Percentiles rank a stretch among this genome's conserved stretches.
phyloP scores from a whole-genome alignment of 2,113 vertebrate species.

The Bufo gargarizans region DNA sequence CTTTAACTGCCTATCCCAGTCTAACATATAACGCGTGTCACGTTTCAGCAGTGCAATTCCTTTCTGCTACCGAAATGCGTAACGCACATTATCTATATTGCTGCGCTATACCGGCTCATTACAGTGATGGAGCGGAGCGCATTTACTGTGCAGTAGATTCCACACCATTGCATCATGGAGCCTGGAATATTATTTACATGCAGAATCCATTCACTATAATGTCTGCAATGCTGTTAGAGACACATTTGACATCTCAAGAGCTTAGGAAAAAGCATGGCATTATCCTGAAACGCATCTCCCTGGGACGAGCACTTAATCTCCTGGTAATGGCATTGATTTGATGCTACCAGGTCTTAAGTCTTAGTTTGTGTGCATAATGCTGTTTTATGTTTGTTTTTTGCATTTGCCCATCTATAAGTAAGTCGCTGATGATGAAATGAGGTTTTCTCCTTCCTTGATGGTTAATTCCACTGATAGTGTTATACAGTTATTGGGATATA shows the following conservation, averaged over 20 bases:
- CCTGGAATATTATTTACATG: slow-evolving; percentile 31
- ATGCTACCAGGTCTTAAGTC: slow-evolving; percentile 42
- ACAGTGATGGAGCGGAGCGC: slow-evolving; percentile 19
- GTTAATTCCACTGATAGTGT: too few species aligned
- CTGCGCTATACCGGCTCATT: slow-evolving; percentile 34
- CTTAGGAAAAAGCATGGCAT: slow-evolving; percentile 51
- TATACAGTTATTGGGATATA: too few species aligned
- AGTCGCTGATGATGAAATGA: neutral
- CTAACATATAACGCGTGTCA: neutral
- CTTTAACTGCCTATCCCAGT: neutral
- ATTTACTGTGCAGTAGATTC: slow-evolving; percentile 24
- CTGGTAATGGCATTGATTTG: slow-evolving; percentile 51
- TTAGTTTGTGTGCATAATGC: slow-evolving; percentile 25
- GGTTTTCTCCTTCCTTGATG: too few species aligned
- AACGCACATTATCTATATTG: slow-evolving; percentile 31
- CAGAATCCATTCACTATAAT: slow-evolving; percentile 22
- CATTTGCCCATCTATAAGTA: neutral
- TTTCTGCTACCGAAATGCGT: neutral
- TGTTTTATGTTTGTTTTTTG: neutral
- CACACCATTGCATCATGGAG: slow-evolving; percentile 10
- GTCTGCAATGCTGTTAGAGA: slow-evolving; percentile 45
- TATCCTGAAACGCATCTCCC: slow-evolving; percentile 54
- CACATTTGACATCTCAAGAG: slow-evolving; percentile 56
- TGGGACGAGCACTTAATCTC: slow-evolving; percentile 52
- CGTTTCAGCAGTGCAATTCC: neutral